phyloP scores from a whole-genome alignment of 2,113 vertebrate species.

The Oostethus manadensis region DNA sequence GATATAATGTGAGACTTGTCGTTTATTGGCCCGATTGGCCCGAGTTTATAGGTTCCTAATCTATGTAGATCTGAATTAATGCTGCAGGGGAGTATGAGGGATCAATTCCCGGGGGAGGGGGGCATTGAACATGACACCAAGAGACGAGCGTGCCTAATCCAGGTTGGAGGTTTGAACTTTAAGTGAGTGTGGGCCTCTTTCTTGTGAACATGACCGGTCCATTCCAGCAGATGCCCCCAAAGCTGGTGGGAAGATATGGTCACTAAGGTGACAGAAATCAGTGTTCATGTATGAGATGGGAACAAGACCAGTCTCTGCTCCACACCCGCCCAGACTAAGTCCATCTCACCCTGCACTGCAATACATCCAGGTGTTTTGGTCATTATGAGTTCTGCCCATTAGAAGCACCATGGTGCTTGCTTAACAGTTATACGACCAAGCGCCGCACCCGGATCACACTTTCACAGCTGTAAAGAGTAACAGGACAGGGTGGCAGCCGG shows the following conservation, averaged over 20 bases:
- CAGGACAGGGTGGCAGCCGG: conserved; percentile 47
- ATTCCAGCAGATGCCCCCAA: conserved; percentile 30
- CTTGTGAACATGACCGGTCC: conserved; percentile 47
- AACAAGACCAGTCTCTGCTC: conserved; percentile 16
- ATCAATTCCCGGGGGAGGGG: conserved; percentile 54
- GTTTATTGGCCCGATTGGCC: conserved; percentile 38
- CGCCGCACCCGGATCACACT: conserved; percentile 70
- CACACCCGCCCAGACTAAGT: conserved; percentile 44
- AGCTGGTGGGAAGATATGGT: conserved; percentile 21
- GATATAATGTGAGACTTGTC: conserved; percentile 14
- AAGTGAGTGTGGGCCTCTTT: conserved; percentile 54
- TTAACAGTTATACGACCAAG: conserved; percentile 68
- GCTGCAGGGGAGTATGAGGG: conserved; percentile 35
- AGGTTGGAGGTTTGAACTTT: conserved; percentile 68
- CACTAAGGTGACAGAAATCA: conserved; percentile 22
- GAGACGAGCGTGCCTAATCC: conserved; percentile 66
- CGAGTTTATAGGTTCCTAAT: conserved; percentile 44
- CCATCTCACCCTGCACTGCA: conserved; percentile 8
- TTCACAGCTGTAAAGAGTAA: conserved; percentile 67
- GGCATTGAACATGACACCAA: conserved; percentile 64
- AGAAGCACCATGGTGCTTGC: conserved; percentile 55
- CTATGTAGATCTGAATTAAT: conserved; percentile 60
- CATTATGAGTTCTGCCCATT: conserved; percentile 64
- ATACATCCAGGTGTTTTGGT: conserved; percentile 73
- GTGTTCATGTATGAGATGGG: conserved; percentile 15